These are phyloP conservation scores for Phanerotoma sp. DNA, from an alignment of 2,888 invertebrate genomes.

Conservation along the genomic window DNA sequence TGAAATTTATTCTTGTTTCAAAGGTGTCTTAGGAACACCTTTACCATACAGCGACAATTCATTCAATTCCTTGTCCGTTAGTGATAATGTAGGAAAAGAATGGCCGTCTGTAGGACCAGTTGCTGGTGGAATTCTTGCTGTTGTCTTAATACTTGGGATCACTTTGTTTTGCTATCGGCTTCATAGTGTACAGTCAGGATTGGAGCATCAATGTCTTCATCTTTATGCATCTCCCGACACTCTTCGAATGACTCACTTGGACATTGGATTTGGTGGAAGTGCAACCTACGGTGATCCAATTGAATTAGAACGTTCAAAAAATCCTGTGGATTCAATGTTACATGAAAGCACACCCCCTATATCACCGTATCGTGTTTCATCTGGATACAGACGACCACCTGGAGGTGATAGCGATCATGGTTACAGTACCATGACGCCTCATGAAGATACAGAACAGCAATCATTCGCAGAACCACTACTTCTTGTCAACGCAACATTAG, in stretches of 20 bases:
- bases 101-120: conserved; percentile 80
- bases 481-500: conserved; percentile 46
- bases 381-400: conserved; percentile 75
- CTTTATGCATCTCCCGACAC: conserved; percentile 61
- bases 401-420: conserved; percentile 90
- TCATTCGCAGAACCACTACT: conserved; percentile 64
- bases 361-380: conserved; percentile 85
- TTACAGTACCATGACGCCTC: conserved; percentile 92
- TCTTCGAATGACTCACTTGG: conserved; percentile 71
- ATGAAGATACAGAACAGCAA: conserved; percentile 84
- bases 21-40: conserved; percentile 79
- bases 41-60: conserved; percentile 81
- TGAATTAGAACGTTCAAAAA: conserved; percentile 50
- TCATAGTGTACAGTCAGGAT: conserved; percentile 60
- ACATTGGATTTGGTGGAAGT: conserved; percentile 12
- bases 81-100: conserved; percentile 46
- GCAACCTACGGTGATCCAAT: conserved; percentile 62
- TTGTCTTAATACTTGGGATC: conserved; percentile 77
- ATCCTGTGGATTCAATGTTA: conserved; percentile 67
- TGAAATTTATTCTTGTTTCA: conserved; percentile 79
- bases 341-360: conserved; percentile 70
- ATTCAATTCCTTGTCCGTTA: conserved; percentile 56
- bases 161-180: conserved; percentile 82
- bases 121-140: conserved; percentile 80
- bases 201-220: conserved; percentile 58